Percentiles rank a stretch among this genome's conserved stretches.
phyloP scores from a whole-genome alignment of 2,888 invertebrate species.

The Archips crataeganus region DNA sequence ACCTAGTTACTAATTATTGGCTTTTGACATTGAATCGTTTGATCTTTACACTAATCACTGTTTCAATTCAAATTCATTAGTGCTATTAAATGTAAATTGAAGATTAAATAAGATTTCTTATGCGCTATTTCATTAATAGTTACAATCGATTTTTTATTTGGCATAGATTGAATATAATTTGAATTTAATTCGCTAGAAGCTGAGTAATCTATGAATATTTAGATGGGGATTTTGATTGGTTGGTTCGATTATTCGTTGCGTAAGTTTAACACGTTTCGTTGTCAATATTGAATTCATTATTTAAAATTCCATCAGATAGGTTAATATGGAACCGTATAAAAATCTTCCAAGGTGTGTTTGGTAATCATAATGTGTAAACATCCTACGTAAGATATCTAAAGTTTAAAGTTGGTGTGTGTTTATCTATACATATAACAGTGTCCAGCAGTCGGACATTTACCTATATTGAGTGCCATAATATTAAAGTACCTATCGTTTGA shows the following conservation, averaged over 20 bases:
- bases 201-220: constrained; percentile 26
- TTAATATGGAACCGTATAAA: constrained; percentile 19
- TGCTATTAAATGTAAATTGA: neutral
- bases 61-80: constrained; percentile 18
- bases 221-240: constrained; percentile 25
- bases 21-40: constrained; percentile 19
- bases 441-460: too few species aligned
- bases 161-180: constrained; percentile 11
- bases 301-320: constrained; percentile 16
- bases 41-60: constrained; percentile 22
- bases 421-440: too few species aligned
- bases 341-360: constrained; percentile 8
- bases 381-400: neutral
- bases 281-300: constrained; percentile 13
- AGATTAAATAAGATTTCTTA: constrained; percentile 7
- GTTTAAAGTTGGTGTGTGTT: neutral
- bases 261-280: constrained; percentile 8
- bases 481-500: too few species aligned
- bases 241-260: constrained; percentile 28
- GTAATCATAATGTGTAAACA: neutral
- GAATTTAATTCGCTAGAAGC: constrained; percentile 8
- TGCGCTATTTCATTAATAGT: neutral
- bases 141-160: constrained; percentile 10
- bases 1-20: constrained; percentile 43
- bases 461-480: too few species aligned